phyloP scores from a whole-genome alignment of 2,888 invertebrate genomes.

The Serrognathus titanus region DNA sequence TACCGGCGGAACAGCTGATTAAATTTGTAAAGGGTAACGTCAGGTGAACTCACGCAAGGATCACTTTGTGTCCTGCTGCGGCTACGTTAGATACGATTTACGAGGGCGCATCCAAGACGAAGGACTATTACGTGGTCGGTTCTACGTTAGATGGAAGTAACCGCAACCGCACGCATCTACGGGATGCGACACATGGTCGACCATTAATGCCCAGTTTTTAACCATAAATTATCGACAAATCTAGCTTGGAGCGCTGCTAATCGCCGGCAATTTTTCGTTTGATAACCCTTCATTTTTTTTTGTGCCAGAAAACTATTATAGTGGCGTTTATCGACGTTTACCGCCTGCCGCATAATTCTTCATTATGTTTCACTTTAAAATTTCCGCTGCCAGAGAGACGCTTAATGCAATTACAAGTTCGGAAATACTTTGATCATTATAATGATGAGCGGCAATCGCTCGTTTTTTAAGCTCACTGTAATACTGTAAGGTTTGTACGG shows the following conservation, averaged over 20 bases:
- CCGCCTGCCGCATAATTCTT: slow-evolving; percentile 19
- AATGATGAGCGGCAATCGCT: no score
- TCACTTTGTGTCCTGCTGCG: slow-evolving; percentile 2
- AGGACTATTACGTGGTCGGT: no score
- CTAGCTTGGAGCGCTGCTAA: slow-evolving; percentile 19
- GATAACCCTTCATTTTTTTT: neutral
- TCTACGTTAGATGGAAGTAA: neutral
- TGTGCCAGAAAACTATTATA: slow-evolving; percentile 8
- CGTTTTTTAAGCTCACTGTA: no score
- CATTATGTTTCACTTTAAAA: neutral
- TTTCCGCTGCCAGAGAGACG: neutral
- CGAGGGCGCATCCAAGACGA: no score
- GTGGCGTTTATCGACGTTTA: slow-evolving; percentile 22
- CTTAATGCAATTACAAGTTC: neutral
- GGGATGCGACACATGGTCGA: slow-evolving; percentile 19
- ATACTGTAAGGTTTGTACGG: no score
- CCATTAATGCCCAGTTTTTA: slow-evolving; percentile 21
- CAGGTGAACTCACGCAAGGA: slow-evolving; percentile 22
- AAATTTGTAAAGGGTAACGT: slow-evolving; percentile 18
- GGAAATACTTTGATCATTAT: no score
- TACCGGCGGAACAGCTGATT: slow-evolving; percentile 11
- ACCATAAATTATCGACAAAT: slow-evolving; percentile 19
- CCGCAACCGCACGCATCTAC: slow-evolving; percentile 22
- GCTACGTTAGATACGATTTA: no score
- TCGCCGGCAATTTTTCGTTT: slow-evolving; percentile 20